Evolutionary conservation across 1,140 invertebrate genomes (phyloP).

Genomic region (Drosophila ambigua): DNA sequence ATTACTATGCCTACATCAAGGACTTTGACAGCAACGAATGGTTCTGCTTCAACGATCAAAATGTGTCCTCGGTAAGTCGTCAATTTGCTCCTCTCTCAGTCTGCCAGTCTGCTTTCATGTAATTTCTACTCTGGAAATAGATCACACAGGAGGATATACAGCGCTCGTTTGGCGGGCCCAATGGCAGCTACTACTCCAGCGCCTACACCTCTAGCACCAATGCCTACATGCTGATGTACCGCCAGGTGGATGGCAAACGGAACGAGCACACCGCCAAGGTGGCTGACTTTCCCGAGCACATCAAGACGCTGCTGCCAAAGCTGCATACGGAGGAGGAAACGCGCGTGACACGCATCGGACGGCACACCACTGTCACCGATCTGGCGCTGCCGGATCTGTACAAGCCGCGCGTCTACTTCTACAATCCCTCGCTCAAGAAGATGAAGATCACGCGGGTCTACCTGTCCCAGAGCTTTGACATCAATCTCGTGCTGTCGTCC

Average conservation of each 20-base stretch:
- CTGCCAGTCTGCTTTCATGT: background rate
- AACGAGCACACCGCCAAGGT: slow-evolving; percentile 89
- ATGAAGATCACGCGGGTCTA: slow-evolving; percentile 86
- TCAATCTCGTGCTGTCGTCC: slow-evolving; percentile 86
- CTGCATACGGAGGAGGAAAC: slow-evolving; percentile 89
- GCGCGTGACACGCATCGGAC: slow-evolving; percentile 85
- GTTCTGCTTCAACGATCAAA: slow-evolving; percentile 94
- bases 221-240: slow-evolving; percentile 97
- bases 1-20: slow-evolving; percentile 97
- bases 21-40: slow-evolving; percentile 91
- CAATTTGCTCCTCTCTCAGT: background rate
- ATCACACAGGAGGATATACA: slow-evolving; percentile 93
- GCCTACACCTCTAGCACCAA: slow-evolving; percentile 93
- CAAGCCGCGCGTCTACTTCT: slow-evolving; percentile 88
- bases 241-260: slow-evolving; percentile 90
- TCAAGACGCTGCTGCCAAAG: slow-evolving; percentile 88
- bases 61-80: slow-evolving; percentile 86
- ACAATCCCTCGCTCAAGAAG: slow-evolving; percentile 86
- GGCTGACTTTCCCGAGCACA: slow-evolving; percentile 90
- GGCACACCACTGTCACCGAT: slow-evolving; percentile 65
- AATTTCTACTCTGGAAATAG: slow-evolving; percentile 77
- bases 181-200: slow-evolving; percentile 89
- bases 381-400: slow-evolving; percentile 85
- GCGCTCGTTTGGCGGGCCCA: slow-evolving; percentile 91
- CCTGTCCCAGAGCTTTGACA: slow-evolving; percentile 85